A percentile compares a stretch with the other conserved stretches of the same genome.
phyloP scores from a whole-genome alignment of 2,888 invertebrate genomes.

The Boloria euphrosyne region DNA sequence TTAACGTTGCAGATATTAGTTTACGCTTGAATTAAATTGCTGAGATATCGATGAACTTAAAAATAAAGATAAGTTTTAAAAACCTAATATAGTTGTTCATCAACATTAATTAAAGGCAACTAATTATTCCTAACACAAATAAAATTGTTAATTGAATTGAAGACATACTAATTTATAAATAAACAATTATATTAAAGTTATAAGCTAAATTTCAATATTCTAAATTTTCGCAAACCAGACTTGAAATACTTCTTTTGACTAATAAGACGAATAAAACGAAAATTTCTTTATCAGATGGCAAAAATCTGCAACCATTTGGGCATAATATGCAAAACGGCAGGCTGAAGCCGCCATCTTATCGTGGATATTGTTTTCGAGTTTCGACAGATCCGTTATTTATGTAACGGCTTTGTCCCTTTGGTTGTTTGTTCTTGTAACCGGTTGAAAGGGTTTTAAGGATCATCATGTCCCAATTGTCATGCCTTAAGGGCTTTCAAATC shows the following conservation, averaged over 20 bases:
- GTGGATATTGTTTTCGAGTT: conserved; percentile 74
- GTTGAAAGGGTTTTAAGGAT: conserved; percentile 55
- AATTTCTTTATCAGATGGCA: conserved; percentile 21
- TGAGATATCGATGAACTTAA: too few species aligned
- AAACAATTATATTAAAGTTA: background rate
- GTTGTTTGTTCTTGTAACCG: conserved; percentile 52
- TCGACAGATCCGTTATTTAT: conserved; percentile 78
- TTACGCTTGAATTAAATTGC: too few species aligned
- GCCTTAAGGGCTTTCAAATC: conserved; percentile 21
- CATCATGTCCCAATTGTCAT: conserved; percentile 35
- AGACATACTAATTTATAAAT: background rate
- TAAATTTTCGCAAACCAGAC: conserved; percentile 8
- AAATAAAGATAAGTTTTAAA: too few species aligned
- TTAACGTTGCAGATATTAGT: too few species aligned
- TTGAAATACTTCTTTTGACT: background rate
- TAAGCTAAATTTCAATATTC: background rate
- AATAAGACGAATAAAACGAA: conserved; percentile 6
- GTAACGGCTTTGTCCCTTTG: conserved; percentile 52
- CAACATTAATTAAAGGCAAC: too few species aligned
- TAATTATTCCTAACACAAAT: too few species aligned
- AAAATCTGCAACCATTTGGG: conserved; percentile 26
- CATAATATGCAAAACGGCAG: conserved; percentile 58
- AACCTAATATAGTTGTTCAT: too few species aligned
- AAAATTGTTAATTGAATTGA: background rate
- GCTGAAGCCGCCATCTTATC: conserved; percentile 61